Evolutionary conservation across 2,888 invertebrate genomes (phyloP), one percentile per base, ranked within the genome.

Genomic region (Gandaritis pyraliata): DNA sequence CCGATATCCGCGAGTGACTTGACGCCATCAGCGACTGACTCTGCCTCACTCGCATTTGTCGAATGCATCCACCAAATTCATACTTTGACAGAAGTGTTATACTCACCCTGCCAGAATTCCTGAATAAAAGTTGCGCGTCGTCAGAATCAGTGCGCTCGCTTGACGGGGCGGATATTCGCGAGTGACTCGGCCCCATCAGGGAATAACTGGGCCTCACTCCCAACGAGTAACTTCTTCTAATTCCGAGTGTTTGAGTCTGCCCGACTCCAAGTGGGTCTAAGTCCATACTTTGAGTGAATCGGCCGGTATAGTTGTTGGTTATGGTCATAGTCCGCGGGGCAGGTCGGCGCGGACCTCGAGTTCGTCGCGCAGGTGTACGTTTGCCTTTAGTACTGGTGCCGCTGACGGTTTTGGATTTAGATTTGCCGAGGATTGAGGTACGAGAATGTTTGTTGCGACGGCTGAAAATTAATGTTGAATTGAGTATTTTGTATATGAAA

Each of bases 101-200:
- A n/a, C 56, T 41, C 10, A 16, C 36, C 46, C 54, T 54, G 36
- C 38, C 54, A n/a, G 46, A 45, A 38, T 73, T 79, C 58, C 87
- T 71, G 65, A 82, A 88, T 1, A 83, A 63, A 33, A 76, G 77
- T 33, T 84, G 83, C 43, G 84, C 74, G 39, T 89, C 89, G 55
- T 91, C 90, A 2, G 90, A 89, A 77, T 92, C 91, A 0, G 88
- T 88, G 59, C 93, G 72, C 67, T 88, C 90, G 73, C 86, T 86
- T 11, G 89, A 87, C 23, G 83, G 91, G 74, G 92, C 86, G 63
- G 88, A 86, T 43, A 77, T 66, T 55, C 83, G 76, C 69, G 81
- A 72, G 76, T 64, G 75, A 29, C 54, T 54, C 2, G 64, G 13
- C 11, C 48, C 49, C 39, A 49, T 29, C n/a, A 38, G 36, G n/a